Percentiles rank a stretch among this genome's conserved stretches.
These are phyloP conservation scores for Drosophila mulleri DNA, from an alignment of 2,888 invertebrate species.

Conservation along the genomic window DNA sequence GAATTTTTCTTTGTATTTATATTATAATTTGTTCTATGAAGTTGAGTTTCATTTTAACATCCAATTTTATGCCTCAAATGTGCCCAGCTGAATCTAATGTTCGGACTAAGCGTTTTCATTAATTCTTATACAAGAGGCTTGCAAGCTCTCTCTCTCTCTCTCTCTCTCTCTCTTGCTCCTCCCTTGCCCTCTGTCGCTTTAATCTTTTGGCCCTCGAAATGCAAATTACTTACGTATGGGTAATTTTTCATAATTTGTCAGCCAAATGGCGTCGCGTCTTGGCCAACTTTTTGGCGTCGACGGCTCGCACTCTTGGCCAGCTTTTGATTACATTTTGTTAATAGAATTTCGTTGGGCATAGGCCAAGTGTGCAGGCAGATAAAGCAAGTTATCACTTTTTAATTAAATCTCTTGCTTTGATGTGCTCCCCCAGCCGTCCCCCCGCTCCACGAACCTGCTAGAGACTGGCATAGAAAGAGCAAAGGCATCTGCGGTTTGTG, in stretches of 20 bases:
- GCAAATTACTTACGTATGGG: slow-evolving; percentile 74
- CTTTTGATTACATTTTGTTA: slow-evolving; percentile 72
- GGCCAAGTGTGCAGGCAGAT: slow-evolving; percentile 48
- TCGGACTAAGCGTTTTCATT: slow-evolving; percentile 26
- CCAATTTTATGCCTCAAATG: not conserved
- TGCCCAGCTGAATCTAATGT: slow-evolving; percentile 7
- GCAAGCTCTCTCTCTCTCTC: not conserved
- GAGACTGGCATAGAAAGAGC: not conserved
- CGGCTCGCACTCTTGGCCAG: slow-evolving; percentile 20
- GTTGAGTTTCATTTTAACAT: not conserved
- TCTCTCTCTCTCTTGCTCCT: not conserved
- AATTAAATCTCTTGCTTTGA: slow-evolving; percentile 76
- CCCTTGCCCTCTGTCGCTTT: slow-evolving; percentile 23
- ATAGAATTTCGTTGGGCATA: slow-evolving; percentile 60
- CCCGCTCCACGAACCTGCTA: not conserved
- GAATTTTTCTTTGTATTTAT: not conserved
- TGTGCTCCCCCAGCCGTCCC: slow-evolving; percentile 28
- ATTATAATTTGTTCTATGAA: not conserved
- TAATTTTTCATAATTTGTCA: slow-evolving; percentile 70
- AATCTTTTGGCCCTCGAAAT: slow-evolving; percentile 51
- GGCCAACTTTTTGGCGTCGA: slow-evolving; percentile 31
- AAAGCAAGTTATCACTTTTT: slow-evolving; percentile 73
- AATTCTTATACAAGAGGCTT: slow-evolving; percentile 10
- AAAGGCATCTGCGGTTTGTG: slow-evolving; percentile 20
- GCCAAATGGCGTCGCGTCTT: slow-evolving; percentile 36